Percentiles rank a stretch among this genome's conserved stretches.
Evolutionary conservation across 2,113 vertebrate species (phyloP).

Genomic region (Microcebus lehilahytsara): DNA sequence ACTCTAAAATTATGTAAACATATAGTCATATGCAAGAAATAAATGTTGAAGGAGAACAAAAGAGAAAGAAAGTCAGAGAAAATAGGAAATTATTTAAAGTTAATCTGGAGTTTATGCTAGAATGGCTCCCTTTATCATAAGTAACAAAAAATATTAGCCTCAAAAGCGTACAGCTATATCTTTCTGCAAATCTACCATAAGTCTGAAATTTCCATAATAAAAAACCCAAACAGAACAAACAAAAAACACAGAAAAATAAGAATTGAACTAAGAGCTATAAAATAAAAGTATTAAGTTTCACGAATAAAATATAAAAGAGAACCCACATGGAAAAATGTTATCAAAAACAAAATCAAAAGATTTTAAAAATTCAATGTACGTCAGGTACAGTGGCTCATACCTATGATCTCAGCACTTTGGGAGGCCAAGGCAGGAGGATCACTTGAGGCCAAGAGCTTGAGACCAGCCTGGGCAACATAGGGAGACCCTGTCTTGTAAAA

Average conservation of each 20-base stretch:
- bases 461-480: too few species aligned
- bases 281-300: neutral
- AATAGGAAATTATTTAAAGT: neutral
- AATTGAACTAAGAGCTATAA: neutral
- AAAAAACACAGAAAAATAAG: neutral
- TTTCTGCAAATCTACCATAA: neutral
- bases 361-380: neutral
- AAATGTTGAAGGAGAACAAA: neutral
- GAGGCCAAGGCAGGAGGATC: too few species aligned
- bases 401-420: too few species aligned
- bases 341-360: neutral
- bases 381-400: too few species aligned
- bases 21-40: neutral
- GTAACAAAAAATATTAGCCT: neutral
- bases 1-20: neutral
- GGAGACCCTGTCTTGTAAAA: too few species aligned
- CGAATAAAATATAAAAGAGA: neutral
- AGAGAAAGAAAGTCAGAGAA: constrained; percentile 4
- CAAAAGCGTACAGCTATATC: neutral
- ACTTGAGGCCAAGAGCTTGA: too few species aligned
- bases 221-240: neutral
- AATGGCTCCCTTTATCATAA: neutral
- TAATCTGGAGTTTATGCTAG: neutral
- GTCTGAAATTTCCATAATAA: neutral
- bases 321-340: neutral